Base-by-base conservation (phyloP, 2,888 invertebrate genomes). In the Nephrocerus scutellatus region DNA sequence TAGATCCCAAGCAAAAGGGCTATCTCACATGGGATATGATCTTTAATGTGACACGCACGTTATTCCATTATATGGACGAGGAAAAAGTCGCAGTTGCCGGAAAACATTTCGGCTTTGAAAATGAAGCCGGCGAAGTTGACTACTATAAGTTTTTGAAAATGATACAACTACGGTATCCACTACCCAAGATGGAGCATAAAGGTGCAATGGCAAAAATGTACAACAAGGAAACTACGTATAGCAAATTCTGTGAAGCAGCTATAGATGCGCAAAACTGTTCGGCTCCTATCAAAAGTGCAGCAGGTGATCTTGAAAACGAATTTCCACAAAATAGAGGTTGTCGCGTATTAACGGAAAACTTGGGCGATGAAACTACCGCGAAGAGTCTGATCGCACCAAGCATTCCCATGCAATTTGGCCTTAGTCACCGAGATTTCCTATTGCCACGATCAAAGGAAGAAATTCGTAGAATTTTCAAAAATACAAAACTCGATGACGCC, bases 181-280 rank as follows among this genome's bases (percentile, higher is more conserved):
- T 62, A 22, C 60, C 59, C 2, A 46, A 42, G 8, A 49, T 33
- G 4, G 50, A 50, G 0, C 47, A 44, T 26, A 44, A 49, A 7
- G 41, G 49, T 0, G 45, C 37, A 0, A 23, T 44, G 34, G 48
- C 53, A 4, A 47, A 51, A 36, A 15, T 48, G 4, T 49, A 48
- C 4, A 47, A 53, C 13, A 54, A 56, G 38, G 51, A 52, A 1
- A 63, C 63, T 1, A 60, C 61, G 10, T 64, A 64, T 44, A 51
- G 58, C 1, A 16, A 49, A 8, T 26, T 64, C 16, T 64, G 57
- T 40, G n/a, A n/a, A n/a, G n/a, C n/a, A n/a, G n/a, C n/a, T 6
- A 24, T 16, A 4, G 39, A 43, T 18, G 3, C 28, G 2, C 2
- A 20, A 14, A 18, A 26, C 12, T 22, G 32, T 8, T n/a, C 18